Conservation (phyloP, 2,888 invertebrate genomes). For the Sarcophaga subvicina region DNA sequence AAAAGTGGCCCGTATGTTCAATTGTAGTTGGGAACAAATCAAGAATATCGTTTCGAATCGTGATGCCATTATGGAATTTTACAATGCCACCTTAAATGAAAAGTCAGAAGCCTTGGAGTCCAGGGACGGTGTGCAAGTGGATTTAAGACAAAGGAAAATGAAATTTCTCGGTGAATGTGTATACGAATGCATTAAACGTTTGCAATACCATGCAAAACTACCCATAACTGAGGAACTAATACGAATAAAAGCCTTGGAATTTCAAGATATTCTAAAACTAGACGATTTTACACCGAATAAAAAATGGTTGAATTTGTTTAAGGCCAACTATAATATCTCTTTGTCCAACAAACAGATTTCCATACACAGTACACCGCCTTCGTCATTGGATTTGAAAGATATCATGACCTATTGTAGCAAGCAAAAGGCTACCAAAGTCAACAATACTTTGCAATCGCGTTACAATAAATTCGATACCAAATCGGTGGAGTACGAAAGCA, state of each 20-base stretch:
- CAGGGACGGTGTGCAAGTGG: conserved; percentile 71
- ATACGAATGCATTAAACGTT: conserved; percentile 78
- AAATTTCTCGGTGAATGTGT: conserved; percentile 78
- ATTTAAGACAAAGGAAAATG: conserved; percentile 75
- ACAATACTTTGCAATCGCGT: conserved; percentile 17
- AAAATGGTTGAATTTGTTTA: conserved; percentile 78
- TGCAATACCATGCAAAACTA: conserved; percentile 75
- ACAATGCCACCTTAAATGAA: conserved; percentile 73
- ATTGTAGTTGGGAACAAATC: conserved; percentile 80
- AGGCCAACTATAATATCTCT: conserved; percentile 76
- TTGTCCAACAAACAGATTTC: conserved; percentile 76
- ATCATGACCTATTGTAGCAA: conserved; percentile 77
- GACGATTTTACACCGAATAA: conserved; percentile 76
- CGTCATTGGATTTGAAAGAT: conserved; percentile 75
- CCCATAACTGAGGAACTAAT: conserved; percentile 77
- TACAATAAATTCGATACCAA: conserved; percentile 70
- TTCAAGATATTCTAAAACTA: conserved; percentile 75
- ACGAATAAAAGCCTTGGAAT: conserved; percentile 75
- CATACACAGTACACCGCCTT: conserved; percentile 74
- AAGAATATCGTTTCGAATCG: conserved; percentile 78
- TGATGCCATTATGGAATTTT: conserved; percentile 77
- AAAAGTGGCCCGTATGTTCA: conserved; percentile 78
- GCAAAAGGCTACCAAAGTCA: conserved; percentile 22
- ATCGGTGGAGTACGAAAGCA: conserved; percentile 73
- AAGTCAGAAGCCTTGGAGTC: conserved; percentile 48